Conservation (phyloP, 1,140 invertebrate genomes). For the Sinonovacula constricta region DNA sequence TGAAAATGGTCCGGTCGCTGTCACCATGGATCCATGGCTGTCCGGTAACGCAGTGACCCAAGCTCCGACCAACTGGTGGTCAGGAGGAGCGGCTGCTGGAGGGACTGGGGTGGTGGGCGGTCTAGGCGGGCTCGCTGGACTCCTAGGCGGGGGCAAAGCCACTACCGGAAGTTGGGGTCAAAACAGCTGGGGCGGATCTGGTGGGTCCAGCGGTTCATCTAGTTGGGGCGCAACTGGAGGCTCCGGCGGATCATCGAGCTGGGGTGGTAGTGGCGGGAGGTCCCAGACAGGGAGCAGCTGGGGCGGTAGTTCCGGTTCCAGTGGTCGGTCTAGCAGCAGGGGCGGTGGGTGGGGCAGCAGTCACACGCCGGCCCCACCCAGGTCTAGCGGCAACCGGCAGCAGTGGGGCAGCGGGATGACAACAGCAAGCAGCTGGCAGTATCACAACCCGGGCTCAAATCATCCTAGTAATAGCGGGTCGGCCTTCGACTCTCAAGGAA, state of each 20-base stretch:
- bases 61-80: constrained; percentile 23
- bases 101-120: too few species aligned
- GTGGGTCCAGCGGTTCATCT: background rate
- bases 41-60: constrained; percentile 30
- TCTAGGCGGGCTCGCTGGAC: too few species aligned
- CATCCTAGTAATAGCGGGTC: background rate
- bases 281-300: background rate
- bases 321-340: background rate
- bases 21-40: constrained; percentile 50
- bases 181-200: too few species aligned
- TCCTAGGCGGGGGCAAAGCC: too few species aligned
- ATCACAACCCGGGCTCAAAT: background rate
- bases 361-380: background rate
- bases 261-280: too few species aligned
- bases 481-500: background rate
- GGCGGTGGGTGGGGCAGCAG: background rate
- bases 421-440: constrained; percentile 18
- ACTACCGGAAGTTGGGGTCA: too few species aligned
- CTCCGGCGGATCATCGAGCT: background rate
- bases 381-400: constrained; percentile 16
- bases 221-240: background rate
- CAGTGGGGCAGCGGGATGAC: constrained; percentile 21
- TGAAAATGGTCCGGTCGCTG: constrained; percentile 23
- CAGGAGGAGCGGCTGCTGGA: background rate
- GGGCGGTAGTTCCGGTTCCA: background rate